Base-by-base conservation (phyloP, 2,888 invertebrate genomes). In the Escarpia spicata region DNA sequence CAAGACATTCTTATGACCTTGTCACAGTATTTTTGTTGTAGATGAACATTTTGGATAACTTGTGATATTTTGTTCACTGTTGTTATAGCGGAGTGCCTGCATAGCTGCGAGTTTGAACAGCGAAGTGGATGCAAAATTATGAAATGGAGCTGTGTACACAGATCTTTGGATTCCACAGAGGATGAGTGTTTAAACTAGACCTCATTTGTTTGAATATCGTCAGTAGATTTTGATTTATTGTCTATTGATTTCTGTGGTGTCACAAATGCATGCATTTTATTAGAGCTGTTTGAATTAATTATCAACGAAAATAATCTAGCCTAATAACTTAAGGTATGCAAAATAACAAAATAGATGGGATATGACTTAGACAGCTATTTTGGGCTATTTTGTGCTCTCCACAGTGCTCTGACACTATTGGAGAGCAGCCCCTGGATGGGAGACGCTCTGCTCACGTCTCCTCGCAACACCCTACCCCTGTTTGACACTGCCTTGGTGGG, bases 401-500 rank as follows among this genome's bases (percentile, higher is more conserved):
- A 58, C 95, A 96, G 96, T 95, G 96, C 96, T 6, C 93, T 96
- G 92, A 95, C 95, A n/a, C 93, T 96, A 93, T 95, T 95, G 94
- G 98, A 98, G 96, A 97, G 97, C 92, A 97, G 97, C 96, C 97
- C 97, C 52, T 97, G 97, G 94, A 89, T 94, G 43, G 94, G 93
- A n/a, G 97, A 98, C 95, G 97, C 97, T 95, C 97, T 98, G 92
- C 96, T 98, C 93, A 97, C 97, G 93, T 97, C 97, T 94, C 98
- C 98, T 0, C 97, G 97, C 92, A 96, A 97, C 92, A 97, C 97
- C 94, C 96, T 98, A 93, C 97, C 97, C 43, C 95, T 97, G 43
- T 98, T 98, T 96, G 97, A 98, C 95, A 92, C 93, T 26, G 95
- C 96, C 2, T 93, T 96, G 58, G 93, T 94, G 6, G 93, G 94